Evolutionary conservation across 1,140 invertebrate species (phyloP), one percentile per base, ranked within the genome.

Genomic region (Chionoecetes opilio): DNA sequence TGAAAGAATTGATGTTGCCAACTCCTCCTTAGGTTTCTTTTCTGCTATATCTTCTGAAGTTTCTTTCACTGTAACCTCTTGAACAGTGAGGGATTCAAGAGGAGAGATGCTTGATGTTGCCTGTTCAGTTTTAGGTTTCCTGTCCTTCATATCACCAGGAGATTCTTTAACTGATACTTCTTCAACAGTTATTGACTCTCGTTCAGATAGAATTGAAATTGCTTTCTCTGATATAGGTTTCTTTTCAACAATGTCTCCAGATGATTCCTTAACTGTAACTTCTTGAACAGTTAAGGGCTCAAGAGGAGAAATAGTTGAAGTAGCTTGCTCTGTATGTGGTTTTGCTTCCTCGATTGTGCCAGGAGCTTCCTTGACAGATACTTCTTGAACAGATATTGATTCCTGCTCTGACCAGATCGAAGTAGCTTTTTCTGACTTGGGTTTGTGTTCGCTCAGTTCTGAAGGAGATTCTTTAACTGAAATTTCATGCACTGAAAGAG

Each of bases 151-250:
- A 94, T 97, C 97, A 94, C 97, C 93, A 75, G 88, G 90, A 82
- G 97, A 97, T 97, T 98, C 98, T 96, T 97, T 98, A 34, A 94
- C 89, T 26, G 95, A 94, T 17, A 92, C 26, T 53, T 94, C 93
- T 26, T 94, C 87, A 5, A 94, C 87, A 82, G 87, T 41, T 5
- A 93, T 93, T 0, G 92, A 93, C 29, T 93, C 92, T 29, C 87
- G 92, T 87, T 93, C 92, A 31, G 84, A 93, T 3, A 86, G 32
- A 14, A 93, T 53, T 2, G 92, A 90, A 31, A 75, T 90, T 11
- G 93, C 93, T n/a, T 88, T 89, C 26, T 94, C 93, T 31, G 75
- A 17, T 35, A 82, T 94, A 31, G 93, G 75, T 46, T 92, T 92
- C 46, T 96, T 96, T 2, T 96, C 89, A 34, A 3, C 84, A 17